Evolutionary conservation across 1,140 invertebrate genomes (phyloP).

Genomic region (Cecropterus lyciades): DNA sequence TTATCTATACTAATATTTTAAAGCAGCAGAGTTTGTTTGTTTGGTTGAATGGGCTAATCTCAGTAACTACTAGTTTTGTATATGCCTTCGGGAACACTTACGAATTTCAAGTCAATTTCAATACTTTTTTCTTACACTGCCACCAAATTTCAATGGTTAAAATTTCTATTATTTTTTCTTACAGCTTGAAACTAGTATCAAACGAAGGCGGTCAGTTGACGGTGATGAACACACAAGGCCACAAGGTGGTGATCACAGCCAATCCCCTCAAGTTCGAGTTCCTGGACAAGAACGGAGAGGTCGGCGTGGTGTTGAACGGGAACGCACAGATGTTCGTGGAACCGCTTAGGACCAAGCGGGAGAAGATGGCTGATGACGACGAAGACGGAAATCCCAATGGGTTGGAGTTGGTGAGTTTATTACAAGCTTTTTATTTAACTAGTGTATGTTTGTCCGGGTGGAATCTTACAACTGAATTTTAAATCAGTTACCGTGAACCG

Average conservation of each 20-base stretch:
- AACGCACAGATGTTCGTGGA: constrained; percentile 96
- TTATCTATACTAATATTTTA: no score
- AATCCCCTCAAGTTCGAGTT: constrained; percentile 95
- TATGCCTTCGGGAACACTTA: no score
- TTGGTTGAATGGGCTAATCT: no score
- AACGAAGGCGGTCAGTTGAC: constrained; percentile 78
- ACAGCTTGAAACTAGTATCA: constrained; percentile 62
- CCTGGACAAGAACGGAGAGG: constrained; percentile 87
- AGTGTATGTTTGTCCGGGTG: no score
- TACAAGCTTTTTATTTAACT: no score
- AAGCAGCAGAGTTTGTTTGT: no score
- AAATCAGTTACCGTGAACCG: no score
- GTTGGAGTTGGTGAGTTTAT: constrained; percentile 57
- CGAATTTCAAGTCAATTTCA: no score
- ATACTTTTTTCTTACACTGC: no score
- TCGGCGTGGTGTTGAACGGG: constrained; percentile 94
- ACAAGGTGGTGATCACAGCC: constrained; percentile 89
- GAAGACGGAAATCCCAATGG: constrained; percentile 50
- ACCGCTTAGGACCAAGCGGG: constrained; percentile 90
- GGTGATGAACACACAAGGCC: constrained; percentile 85
- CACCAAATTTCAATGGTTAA: no score
- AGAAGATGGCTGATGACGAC: constrained; percentile 66
- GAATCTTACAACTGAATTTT: no score
- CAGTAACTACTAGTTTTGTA: no score
- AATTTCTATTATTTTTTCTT: constrained; percentile 31